Conservation (phyloP, 2,113 vertebrate genomes). For the Labeo rohita region DNA sequence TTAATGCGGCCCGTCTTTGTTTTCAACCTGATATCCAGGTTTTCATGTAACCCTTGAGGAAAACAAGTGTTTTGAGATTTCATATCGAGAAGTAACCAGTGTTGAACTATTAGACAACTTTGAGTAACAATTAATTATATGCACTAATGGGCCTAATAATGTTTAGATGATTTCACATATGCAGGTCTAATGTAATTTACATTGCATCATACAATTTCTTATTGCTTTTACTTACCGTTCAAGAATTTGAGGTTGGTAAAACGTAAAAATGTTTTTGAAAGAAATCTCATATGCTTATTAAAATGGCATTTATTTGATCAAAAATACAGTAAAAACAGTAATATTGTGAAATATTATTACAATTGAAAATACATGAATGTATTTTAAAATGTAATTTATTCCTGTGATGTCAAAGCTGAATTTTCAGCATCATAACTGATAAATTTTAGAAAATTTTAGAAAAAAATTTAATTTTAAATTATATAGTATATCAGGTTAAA, state of each 20-base stretch:
- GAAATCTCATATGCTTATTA: neutral
- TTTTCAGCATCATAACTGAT: neutral
- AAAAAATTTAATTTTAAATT: too few species aligned
- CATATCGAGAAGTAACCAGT: neutral
- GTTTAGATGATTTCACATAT: neutral
- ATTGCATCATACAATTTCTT: neutral
- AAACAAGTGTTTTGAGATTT: neutral
- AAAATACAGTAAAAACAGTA: neutral
- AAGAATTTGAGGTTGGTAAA: neutral
- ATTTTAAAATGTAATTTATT: neutral
- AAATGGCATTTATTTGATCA: neutral
- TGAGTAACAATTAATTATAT: neutral
- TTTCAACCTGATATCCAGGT: neutral
- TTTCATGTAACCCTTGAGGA: neutral
- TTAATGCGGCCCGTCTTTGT: slow-evolving; percentile 14
- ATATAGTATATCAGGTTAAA: too few species aligned
- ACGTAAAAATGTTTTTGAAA: neutral
- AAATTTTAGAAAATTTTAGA: too few species aligned
- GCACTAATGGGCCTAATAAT: neutral
- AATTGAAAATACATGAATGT: neutral
- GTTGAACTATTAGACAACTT: neutral
- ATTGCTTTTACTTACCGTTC: neutral
- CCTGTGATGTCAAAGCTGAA: neutral
- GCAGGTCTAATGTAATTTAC: neutral
- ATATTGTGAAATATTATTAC: neutral